These are phyloP conservation scores for Alligator sinensis DNA, from an alignment of 2,113 vertebrate species.

Conservation along the genomic window DNA sequence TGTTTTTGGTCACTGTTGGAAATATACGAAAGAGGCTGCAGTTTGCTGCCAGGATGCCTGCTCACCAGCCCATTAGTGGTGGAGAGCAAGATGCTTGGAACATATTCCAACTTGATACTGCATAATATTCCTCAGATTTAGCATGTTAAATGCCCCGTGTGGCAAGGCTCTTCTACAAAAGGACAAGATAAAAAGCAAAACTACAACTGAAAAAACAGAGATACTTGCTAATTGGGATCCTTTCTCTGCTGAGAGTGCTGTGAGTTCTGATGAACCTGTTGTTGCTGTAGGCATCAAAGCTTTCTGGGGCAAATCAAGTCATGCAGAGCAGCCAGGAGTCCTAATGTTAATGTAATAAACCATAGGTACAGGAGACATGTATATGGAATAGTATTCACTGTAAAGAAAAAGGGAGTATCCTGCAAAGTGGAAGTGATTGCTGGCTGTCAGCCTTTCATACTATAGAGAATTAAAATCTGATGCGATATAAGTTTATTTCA, in stretches of 20 bases:
- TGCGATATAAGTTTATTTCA: not conserved
- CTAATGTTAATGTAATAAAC: slow-evolving; percentile 2
- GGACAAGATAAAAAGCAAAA: slow-evolving; percentile 35
- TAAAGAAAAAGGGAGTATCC: not conserved
- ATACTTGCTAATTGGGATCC: not conserved
- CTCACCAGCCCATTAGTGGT: too few species aligned
- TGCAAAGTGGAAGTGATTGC: not conserved
- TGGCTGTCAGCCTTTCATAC: not conserved
- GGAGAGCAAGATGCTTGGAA: too few species aligned
- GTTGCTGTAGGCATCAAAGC: slow-evolving; percentile 35
- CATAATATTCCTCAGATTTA: too few species aligned
- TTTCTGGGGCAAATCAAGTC: slow-evolving; percentile 61
- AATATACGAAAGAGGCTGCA: too few species aligned
- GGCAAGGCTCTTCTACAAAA: too few species aligned
- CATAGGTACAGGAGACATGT: slow-evolving; percentile 30
- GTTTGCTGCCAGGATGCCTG: too few species aligned
- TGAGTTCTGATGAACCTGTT: not conserved
- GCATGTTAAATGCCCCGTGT: too few species aligned
- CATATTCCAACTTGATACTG: too few species aligned
- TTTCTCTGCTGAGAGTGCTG: not conserved
- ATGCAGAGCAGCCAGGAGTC: not conserved
- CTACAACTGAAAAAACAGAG: not conserved
- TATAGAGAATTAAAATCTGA: not conserved
- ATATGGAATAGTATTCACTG: not conserved
- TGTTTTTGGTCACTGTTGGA: too few species aligned